Percentiles rank a stretch among this genome's conserved stretches.
phyloP scores from a whole-genome alignment of 1,140 invertebrate genomes.

The Drosophila nikananu region DNA sequence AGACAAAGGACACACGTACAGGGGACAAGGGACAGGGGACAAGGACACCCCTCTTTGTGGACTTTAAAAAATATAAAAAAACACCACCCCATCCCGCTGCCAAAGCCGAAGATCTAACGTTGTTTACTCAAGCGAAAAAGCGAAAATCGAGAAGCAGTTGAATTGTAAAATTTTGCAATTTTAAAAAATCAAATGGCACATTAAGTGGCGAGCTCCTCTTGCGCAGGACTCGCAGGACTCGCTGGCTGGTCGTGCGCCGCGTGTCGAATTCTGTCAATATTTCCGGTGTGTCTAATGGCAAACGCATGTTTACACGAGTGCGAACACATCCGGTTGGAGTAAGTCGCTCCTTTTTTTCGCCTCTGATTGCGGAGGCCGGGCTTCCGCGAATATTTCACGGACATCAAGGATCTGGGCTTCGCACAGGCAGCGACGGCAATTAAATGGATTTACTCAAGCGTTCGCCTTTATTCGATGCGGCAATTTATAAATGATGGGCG shows the following conservation, averaged over 20 bases:
- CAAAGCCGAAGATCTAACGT: constrained; percentile 26
- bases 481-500: constrained; percentile 82
- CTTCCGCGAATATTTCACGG: constrained; percentile 61
- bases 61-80: constrained; percentile 21
- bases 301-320: constrained; percentile 84
- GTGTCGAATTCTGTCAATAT: constrained; percentile 79
- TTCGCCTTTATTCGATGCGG: constrained; percentile 58
- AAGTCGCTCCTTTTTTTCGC: constrained; percentile 26
- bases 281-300: constrained; percentile 84
- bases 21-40: constrained; percentile 31
- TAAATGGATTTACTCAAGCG: constrained; percentile 82
- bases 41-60: constrained; percentile 42
- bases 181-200: constrained; percentile 80
- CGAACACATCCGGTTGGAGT: constrained; percentile 70
- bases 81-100: constrained; percentile 48
- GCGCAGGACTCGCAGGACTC: constrained; percentile 8
- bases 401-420: constrained; percentile 56
- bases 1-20: constrained; percentile 74
- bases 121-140: constrained; percentile 75
- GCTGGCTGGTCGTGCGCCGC: constrained; percentile 61
- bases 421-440: constrained; percentile 56
- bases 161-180: constrained; percentile 62
- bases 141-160: constrained; percentile 36
- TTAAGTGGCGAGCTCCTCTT: constrained; percentile 57
- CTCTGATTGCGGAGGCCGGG: constrained; percentile 57